A percentile compares a stretch with the other conserved stretches of the same genome.
phyloP scores from a whole-genome alignment of 1,140 invertebrate genomes.

The Drosophila nasuta region DNA sequence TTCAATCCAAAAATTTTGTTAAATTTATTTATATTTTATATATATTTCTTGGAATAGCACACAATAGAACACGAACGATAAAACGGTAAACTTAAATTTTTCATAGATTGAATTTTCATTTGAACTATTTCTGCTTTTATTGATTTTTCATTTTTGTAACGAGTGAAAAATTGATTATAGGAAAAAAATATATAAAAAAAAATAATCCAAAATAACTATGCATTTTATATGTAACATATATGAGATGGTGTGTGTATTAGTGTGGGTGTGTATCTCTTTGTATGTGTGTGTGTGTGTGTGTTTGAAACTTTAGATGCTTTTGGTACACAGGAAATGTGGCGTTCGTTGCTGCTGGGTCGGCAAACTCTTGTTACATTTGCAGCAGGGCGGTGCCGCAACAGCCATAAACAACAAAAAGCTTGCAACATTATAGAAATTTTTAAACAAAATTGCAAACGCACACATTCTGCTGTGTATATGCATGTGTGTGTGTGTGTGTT shows the following conservation, averaged over 20 bases:
- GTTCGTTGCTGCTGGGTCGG: not conserved
- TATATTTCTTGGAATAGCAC: slow-evolving; percentile 5
- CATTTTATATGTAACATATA: slow-evolving; percentile 2
- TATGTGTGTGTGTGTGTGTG: not conserved
- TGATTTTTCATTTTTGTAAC: slow-evolving; percentile 4
- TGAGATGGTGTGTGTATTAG: not conserved
- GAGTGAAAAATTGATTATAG: slow-evolving; percentile 5
- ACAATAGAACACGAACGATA: too few relatives aligned
- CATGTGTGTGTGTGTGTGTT: slow-evolving; percentile 9
- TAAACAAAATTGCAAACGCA: slow-evolving; percentile 23
- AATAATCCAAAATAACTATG: slow-evolving; percentile 1
- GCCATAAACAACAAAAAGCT: not conserved
- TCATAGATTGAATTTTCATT: not conserved
- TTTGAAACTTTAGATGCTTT: slow-evolving; percentile 3
- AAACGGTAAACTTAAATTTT: not conserved
- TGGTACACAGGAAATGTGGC: slow-evolving; percentile 3
- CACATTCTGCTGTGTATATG: not conserved
- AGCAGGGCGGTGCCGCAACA: slow-evolving; percentile 35
- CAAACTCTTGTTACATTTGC: slow-evolving; percentile 21
- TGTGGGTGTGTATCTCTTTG: not conserved
- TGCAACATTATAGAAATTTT: slow-evolving; percentile 6
- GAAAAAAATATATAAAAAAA: slow-evolving; percentile 11
- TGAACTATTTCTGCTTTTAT: not conserved
- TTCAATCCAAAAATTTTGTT: too few relatives aligned
- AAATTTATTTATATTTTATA: not conserved